Evolutionary conservation across 2,797 vertebrate species (phyloP), one percentile per base, ranked within the genome.

Genomic region (Carduelis carduelis): DNA sequence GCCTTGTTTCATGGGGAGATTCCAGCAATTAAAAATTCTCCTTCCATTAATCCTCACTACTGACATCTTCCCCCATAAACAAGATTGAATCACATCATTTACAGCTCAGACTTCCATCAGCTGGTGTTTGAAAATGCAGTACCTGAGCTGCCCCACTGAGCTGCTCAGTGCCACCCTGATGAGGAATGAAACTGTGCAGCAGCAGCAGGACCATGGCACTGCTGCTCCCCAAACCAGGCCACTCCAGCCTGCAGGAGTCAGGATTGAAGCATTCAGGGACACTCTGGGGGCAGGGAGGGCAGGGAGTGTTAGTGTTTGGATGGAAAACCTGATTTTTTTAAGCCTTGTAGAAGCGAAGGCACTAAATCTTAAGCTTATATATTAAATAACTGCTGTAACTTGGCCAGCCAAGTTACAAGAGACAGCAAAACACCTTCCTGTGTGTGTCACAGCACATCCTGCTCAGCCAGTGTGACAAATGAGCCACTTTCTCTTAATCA

Each of bases 391-490:
- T 97, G 34, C 97, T 84, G 94, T 76, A 98, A 98, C 98, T 98
- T 98, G 98, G 99, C 99, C 99, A 98, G 99, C 99, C 99, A 99
- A 98, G 98, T 98, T 95, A 97, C 94, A 96, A 96, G 9, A 43
- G 32, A 47, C 11, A 77, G 43, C 80, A 68, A 15, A 63, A 88
- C 22, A 89, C 28, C 18, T 34, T 18, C 34, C 56, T 47, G 9
- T 21, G 47, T 14, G 43, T 8, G 32, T 21, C 43, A 66, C 64
- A 75, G 71, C 43, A 46, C 16, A 68, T 44, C 93, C 49, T 52
- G 47, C 92, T 43, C 88, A 69, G 74, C 41, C 90, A 41, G 52
- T 7, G 47, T 37, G 49, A 87, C 77, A n/a, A 87, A 84, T 72
- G 0, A 71, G 64, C 65, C 71, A 70, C 89, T 70, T 90, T 20